Base-by-base conservation (phyloP, 1,140 invertebrate species). In the Vollenhovia emeryi region DNA sequence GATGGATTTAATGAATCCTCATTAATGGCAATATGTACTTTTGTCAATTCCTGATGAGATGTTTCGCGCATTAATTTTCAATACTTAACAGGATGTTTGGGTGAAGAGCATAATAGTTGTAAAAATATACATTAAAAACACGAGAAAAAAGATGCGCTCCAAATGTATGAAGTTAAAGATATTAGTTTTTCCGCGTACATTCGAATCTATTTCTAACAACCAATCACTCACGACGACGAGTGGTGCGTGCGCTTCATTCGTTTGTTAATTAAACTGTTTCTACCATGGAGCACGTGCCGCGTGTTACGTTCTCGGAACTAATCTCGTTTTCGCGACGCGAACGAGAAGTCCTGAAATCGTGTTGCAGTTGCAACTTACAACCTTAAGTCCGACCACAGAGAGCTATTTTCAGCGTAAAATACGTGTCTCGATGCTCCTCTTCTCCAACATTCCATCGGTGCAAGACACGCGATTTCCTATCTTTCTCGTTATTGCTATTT, bases 391-490 rank as follows among this genome's bases (percentile, higher is more conserved):
- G 88, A 88, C 71, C 84, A 69, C 75, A 91, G 89, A 89, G 48
- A 92, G 89, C 85, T 93, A 94, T 94, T 94, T 93, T 90, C 40
- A 92, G 90, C 90, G 60, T 74, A n/a, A 84, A 87, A 73, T 33
- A 62, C 60, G 24, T 62, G 66, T 55, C 83, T 24, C 57, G 36
- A 73, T 43, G 27, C 5, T 69, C 24, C 13, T 86, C 84, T 86
- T 85, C 36, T 40, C 43, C 57, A 43, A 76, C 83, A 24, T 30
- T 59, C 55, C 57, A 43, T 71, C 68, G 30, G 50, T 45, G 21
- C n/a, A 52, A 4, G 33, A 64, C 60, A 75, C 45, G 24, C 11
- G 48, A n/a, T 57, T 71, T 82, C 59, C 66, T 82, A 82, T 43
- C 24, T 71, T 82, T 71, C 66, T 82, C 66, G 57, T 66, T 78